Base-by-base conservation (phyloP, 2,113 vertebrate genomes). In the Zapornia atra region DNA sequence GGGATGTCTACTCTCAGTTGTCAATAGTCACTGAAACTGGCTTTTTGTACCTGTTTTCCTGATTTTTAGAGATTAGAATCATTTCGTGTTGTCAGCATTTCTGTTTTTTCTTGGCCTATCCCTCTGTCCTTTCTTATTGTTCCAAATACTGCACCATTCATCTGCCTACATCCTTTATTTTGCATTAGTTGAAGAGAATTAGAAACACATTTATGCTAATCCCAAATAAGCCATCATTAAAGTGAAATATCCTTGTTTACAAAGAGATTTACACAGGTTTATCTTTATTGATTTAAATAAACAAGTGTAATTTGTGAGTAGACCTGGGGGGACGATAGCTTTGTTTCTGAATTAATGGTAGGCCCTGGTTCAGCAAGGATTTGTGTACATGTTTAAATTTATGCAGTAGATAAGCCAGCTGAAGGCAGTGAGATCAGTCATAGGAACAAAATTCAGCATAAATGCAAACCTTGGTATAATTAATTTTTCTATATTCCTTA, bases 211-310 rank as follows among this genome's bases (percentile, higher is more conserved):
- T n/a, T n/a, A n/a, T 94, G 76, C 90, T 93, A 77, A 88, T 79
- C 66, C 82, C 76, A 93, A 94, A 81, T 78, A 96, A 94, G 68
- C 82, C 42, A 33, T 73, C 72, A 56, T 84, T 96, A 86, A 88
- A 75, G 38, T 57, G 69, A 88, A 93, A 88, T 65, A 72, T 46
- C 76, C 82, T 80, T 93, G 76, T 95, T 96, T 94, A 80, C 80
- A 42, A 26, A 77, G 82, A 93, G 82, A 94, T 92, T 96, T 96
- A 64, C 85, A 78, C 65, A 57, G 86, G 68, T 95, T 96, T 93
- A 65, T 92, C 89, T 88, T 81, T 90, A 86, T 65, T 93, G 88
- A 80, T 68, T 96, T 83, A 93, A 94, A 94, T 90, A 92, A 97
- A 94, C 88, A 88, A 88, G 24, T 57, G 60, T 64, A 90, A 86